Conservation (phyloP, 2,888 invertebrate genomes). For the Lepidocyrtoides sp. region DNA sequence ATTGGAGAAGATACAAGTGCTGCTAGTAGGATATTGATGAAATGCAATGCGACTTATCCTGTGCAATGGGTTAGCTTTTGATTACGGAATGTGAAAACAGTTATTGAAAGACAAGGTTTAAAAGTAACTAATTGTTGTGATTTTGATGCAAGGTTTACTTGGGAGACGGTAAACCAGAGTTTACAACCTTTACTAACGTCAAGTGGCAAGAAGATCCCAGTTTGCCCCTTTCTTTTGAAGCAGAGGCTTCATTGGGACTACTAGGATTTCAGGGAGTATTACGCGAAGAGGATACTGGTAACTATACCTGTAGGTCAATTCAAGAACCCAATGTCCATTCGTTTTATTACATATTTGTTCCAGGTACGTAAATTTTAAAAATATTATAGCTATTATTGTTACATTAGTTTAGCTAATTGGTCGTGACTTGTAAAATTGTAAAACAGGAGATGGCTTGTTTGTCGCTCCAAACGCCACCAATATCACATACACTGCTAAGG, state of each 20-base stretch:
- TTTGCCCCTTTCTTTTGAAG: constrained; percentile 77
- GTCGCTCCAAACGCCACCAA: constrained; percentile 59
- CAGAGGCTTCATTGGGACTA: constrained; percentile 76
- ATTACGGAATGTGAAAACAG: neutral
- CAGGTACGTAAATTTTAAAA: constrained; percentile 53
- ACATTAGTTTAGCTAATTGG: too few species aligned
- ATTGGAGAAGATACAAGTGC: constrained; percentile 76
- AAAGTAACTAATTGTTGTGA: neutral
- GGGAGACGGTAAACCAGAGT: constrained; percentile 76
- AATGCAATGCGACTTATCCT: constrained; percentile 79
- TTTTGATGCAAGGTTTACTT: constrained; percentile 56
- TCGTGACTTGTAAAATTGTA: neutral
- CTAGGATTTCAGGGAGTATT: constrained; percentile 78
- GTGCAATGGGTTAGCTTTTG: constrained; percentile 68
- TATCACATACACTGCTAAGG: constrained; percentile 65
- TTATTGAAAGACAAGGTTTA: neutral
- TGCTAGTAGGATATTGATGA: constrained; percentile 73
- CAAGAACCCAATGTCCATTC: constrained; percentile 70
- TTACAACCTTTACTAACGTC: constrained; percentile 78
- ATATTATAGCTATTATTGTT: too few species aligned
- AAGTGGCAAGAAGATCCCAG: constrained; percentile 68
- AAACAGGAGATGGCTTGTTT: constrained; percentile 62
- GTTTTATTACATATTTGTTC: constrained; percentile 77
- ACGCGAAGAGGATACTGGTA: constrained; percentile 80
- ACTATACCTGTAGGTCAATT: constrained; percentile 80